phyloP scores from a whole-genome alignment of 2,888 invertebrate genomes.

The Drosophila longiperda region DNA sequence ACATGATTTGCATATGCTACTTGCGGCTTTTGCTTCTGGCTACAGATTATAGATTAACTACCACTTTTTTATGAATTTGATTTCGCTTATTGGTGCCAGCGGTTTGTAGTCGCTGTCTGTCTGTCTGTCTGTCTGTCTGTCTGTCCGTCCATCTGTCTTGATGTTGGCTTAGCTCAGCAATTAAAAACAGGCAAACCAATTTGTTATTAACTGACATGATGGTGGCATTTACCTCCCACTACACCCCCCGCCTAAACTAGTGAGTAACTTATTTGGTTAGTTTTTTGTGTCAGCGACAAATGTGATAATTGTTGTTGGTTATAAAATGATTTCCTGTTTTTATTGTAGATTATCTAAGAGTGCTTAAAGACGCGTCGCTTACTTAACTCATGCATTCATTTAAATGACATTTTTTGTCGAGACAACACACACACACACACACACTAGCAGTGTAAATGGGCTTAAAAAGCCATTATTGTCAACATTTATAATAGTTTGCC shows the following conservation, averaged over 20 bases:
- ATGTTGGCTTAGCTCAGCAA: slow-evolving; percentile 62
- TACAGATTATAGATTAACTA: slow-evolving; percentile 50
- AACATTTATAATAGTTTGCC: slow-evolving; percentile 78
- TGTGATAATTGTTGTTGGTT: slow-evolving; percentile 43
- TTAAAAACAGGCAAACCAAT: slow-evolving; percentile 67
- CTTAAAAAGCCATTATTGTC: slow-evolving; percentile 81
- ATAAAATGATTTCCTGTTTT: slow-evolving; percentile 50
- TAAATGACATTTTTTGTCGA: slow-evolving; percentile 75
- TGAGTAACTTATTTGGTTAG: slow-evolving; percentile 3
- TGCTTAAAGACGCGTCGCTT: slow-evolving; percentile 7
- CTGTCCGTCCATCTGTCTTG: slow-evolving; percentile 18
- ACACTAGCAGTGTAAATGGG: slow-evolving; percentile 54
- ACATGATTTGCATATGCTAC: slow-evolving; percentile 78
- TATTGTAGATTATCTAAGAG: slow-evolving; percentile 42
- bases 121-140: not conserved
- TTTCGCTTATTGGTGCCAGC: slow-evolving; percentile 20
- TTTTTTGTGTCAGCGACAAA: slow-evolving; percentile 3
- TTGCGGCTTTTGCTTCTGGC: slow-evolving; percentile 56
- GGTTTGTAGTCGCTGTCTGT: not conserved
- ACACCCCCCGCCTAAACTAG: not conserved
- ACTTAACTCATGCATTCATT: slow-evolving; percentile 70
- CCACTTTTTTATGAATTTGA: slow-evolving; percentile 19
- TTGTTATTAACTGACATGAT: slow-evolving; percentile 25
- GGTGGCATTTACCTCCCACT: not conserved
- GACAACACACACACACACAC: slow-evolving; percentile 13